phyloP scores from a whole-genome alignment of 2,113 vertebrate species.

The Hirundichthys speculiger region DNA sequence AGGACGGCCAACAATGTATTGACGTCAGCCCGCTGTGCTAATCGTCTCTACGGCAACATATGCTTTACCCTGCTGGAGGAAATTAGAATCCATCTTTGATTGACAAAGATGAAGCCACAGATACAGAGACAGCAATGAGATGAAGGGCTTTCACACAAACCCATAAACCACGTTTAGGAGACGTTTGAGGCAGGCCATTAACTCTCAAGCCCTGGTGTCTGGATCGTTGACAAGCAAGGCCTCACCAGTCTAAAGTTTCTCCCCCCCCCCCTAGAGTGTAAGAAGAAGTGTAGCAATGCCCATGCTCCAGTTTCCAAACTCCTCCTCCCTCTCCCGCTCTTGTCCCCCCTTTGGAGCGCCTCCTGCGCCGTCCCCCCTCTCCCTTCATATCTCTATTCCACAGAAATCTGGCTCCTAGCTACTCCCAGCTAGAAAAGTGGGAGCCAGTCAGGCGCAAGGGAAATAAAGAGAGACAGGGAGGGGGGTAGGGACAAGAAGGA shows the following conservation, averaged over 20 bases:
- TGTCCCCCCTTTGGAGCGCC: conserved; percentile 68
- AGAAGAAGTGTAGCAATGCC: conserved; percentile 73
- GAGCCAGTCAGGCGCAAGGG: conserved; percentile 73
- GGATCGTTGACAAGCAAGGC: conserved; percentile 60
- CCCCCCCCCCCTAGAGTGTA: conserved; percentile 59
- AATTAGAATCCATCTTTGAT: conserved; percentile 46
- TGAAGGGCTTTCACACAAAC: conserved; percentile 19
- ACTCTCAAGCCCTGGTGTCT: conserved; percentile 53
- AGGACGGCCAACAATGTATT: conserved; percentile 70
- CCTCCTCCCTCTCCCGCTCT: conserved; percentile 9
- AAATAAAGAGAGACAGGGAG: conserved; percentile 62
- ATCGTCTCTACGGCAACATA: conserved; percentile 57
- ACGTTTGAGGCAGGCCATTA: conserved; percentile 33
- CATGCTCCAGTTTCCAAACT: conserved; percentile 73
- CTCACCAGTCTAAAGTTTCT: conserved; percentile 67
- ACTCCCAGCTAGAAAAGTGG: conserved; percentile 68
- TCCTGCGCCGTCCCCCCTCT: conserved; percentile 54
- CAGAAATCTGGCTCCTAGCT: conserved; percentile 81
- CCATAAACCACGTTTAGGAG: conserved; percentile 33
- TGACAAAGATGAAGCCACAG: not conserved
- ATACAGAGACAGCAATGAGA: conserved; percentile 14
- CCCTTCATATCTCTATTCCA: conserved; percentile 72
- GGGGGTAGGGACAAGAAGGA: conserved; percentile 48
- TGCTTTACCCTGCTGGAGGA: conserved; percentile 53
- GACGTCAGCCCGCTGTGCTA: conserved; percentile 61